These are phyloP conservation scores for Gambusia holbrooki DNA, from an alignment of 2,113 vertebrate genomes.

Conservation along the genomic window DNA sequence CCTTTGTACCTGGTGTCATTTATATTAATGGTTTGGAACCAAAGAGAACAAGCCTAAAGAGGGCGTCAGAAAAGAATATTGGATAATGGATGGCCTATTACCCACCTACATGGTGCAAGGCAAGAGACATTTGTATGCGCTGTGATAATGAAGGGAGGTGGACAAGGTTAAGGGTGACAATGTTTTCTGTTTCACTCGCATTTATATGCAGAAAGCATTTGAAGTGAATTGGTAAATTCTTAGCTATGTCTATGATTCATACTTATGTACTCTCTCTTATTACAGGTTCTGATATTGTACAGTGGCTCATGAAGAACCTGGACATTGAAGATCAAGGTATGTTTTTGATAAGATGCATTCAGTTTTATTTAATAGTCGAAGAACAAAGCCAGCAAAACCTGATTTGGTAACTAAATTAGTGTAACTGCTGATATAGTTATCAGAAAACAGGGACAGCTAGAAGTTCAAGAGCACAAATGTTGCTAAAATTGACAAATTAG, in stretches of 20 bases:
- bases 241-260: slow-evolving; percentile 28
- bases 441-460: too few relatives aligned
- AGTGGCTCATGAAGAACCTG: slow-evolving; percentile 97
- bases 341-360: background rate
- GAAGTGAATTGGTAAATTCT: slow-evolving; percentile 14
- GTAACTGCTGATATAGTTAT: background rate
- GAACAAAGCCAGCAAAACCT: background rate
- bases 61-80: slow-evolving; percentile 61
- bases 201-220: slow-evolving; percentile 46
- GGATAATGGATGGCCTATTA: slow-evolving; percentile 67
- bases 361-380: background rate
- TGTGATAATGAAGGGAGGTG: slow-evolving; percentile 45
- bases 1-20: slow-evolving; percentile 44
- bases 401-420: too few relatives aligned
- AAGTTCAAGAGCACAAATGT: background rate
- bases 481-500: background rate
- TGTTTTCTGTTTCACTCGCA: slow-evolving; percentile 50
- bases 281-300: slow-evolving; percentile 96
- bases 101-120: slow-evolving; percentile 61
- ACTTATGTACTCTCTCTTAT: slow-evolving; percentile 59
- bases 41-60: slow-evolving; percentile 45
- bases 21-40: slow-evolving; percentile 59
- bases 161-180: slow-evolving; percentile 32
- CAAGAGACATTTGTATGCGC: slow-evolving; percentile 53
- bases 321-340: slow-evolving; percentile 97